These are phyloP conservation scores for Aotus griseimembra DNA, from an alignment of 2,797 vertebrate species.

Conservation along the genomic window DNA sequence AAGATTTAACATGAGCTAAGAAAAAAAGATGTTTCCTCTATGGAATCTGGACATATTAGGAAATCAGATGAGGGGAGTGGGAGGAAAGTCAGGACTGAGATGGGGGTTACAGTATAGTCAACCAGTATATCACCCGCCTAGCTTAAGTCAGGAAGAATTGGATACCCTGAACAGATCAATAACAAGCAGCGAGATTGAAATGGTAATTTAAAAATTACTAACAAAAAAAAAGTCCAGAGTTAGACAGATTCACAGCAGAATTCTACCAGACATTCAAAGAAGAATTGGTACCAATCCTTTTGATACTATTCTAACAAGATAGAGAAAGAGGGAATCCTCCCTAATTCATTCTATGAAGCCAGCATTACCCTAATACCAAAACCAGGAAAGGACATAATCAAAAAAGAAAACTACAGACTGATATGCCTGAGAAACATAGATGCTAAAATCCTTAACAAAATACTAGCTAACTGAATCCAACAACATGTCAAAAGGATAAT, in stretches of 20 bases:
- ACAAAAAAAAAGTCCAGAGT: neutral
- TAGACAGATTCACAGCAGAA: neutral
- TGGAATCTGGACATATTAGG: neutral
- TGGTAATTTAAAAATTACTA: neutral
- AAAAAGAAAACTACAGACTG: neutral
- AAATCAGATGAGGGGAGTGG: accelerated
- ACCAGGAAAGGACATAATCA: neutral
- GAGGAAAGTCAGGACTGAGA: accelerated
- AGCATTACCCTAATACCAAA: no score
- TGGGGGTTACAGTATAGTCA: neutral
- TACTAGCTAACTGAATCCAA: neutral
- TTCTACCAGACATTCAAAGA: neutral
- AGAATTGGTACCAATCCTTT: no score
- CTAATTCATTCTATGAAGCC: no score
- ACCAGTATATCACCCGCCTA: neutral
- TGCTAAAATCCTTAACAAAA: neutral
- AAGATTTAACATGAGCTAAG: neutral
- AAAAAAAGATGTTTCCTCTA: neutral
- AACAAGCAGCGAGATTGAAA: neutral
- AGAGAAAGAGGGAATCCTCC: no score
- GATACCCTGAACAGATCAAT: neutral
- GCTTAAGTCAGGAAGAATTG: neutral
- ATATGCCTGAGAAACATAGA: neutral
- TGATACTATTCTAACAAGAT: no score
- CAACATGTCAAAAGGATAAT: neutral